Evolutionary conservation across 2,797 vertebrate genomes (phyloP).

Genomic region (Momotus momota): DNA sequence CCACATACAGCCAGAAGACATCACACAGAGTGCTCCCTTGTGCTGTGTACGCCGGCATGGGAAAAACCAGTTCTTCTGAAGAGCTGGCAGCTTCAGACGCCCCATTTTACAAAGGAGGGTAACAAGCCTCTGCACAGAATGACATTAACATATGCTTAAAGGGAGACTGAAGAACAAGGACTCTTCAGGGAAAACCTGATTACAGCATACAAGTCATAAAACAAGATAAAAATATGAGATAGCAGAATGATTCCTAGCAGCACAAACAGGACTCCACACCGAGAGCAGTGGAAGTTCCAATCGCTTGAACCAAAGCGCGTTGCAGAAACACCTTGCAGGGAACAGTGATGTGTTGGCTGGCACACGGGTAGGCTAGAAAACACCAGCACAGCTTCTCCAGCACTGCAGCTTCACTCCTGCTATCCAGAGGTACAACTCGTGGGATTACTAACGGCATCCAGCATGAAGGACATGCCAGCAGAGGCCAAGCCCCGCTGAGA

Average conservation of each 20-base stretch:
- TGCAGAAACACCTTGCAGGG: neutral
- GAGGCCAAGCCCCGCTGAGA: neutral
- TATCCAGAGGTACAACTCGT: neutral
- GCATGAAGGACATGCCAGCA: neutral
- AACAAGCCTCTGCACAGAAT: neutral
- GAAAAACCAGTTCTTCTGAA: neutral
- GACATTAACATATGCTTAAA: neutral
- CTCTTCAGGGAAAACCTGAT: neutral
- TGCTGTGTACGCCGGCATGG: neutral
- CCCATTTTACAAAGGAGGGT: neutral
- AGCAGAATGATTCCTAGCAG: neutral
- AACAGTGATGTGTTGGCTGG: neutral
- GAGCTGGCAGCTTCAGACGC: neutral
- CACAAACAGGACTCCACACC: neutral
- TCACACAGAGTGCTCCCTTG: neutral
- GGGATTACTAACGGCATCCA: neutral
- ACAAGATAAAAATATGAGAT: neutral
- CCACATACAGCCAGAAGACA: neutral
- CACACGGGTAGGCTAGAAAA: neutral
- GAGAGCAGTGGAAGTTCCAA: accelerated
- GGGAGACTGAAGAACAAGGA: neutral
- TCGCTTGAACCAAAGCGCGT: accelerated
- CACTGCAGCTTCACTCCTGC: neutral
- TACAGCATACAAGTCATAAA: neutral
- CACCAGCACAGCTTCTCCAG: neutral